These are phyloP conservation scores for Mayetiola destructor DNA, from an alignment of 2,888 invertebrate genomes.

Conservation along the genomic window DNA sequence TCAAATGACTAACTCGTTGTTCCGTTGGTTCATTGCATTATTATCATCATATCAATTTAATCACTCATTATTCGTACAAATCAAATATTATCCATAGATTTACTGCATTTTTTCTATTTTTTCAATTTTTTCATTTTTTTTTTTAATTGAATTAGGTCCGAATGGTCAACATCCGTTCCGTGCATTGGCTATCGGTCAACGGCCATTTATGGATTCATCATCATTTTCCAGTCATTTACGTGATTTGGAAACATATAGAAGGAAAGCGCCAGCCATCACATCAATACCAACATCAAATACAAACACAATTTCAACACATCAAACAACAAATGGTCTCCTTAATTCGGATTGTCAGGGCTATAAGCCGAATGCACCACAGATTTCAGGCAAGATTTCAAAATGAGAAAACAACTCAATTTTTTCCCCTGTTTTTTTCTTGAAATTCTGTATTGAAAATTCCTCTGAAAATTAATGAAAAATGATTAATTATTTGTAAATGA, in stretches of 20 bases:
- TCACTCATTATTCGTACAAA: too few relatives aligned
- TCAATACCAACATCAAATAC: conserved; percentile 36
- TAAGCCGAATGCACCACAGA: conserved; percentile 44
- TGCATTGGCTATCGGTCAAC: conserved; percentile 56
- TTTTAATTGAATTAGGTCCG: conserved; percentile 40
- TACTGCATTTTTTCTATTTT: too few relatives aligned
- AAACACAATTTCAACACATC: conserved; percentile 25
- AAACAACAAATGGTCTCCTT: conserved; percentile 32
- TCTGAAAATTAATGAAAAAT: background rate
- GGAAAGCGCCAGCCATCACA: conserved; percentile 40
- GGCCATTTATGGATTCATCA: conserved; percentile 49
- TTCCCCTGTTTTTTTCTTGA: conserved; percentile 15
- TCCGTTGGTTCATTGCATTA: too few relatives aligned
- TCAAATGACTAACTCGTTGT: too few relatives aligned
- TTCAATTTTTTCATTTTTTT: too few relatives aligned
- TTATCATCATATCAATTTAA: too few relatives aligned
- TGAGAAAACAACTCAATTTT: conserved; percentile 13
- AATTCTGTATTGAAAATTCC: background rate
- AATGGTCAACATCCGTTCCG: conserved; percentile 53
- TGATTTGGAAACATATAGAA: conserved; percentile 54
- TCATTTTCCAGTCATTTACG: conserved; percentile 50
- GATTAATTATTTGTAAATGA: conserved; percentile 1
- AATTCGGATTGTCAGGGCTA: conserved; percentile 44
- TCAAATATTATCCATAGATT: too few relatives aligned
- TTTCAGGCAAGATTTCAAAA: conserved; percentile 36